Conservation (phyloP, 2,888 invertebrate genomes). For the Sphecodes monilicornis region DNA sequence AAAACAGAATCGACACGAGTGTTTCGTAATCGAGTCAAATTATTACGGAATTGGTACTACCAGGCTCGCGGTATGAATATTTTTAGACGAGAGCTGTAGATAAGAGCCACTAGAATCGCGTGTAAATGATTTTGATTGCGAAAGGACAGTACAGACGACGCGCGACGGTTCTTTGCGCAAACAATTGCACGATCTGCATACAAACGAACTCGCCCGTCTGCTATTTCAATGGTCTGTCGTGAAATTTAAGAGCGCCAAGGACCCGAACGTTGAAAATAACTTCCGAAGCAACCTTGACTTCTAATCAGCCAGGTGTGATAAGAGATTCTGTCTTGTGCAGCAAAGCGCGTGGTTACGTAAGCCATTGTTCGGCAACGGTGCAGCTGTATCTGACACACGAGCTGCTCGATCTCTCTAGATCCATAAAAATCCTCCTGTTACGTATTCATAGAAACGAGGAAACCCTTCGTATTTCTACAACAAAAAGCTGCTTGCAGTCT, state of each 20-base stretch:
- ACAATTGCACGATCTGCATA: slow-evolving; percentile 10
- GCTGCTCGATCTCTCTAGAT: neutral
- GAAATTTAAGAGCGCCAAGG: neutral
- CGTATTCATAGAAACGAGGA: neutral
- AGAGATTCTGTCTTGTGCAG: slow-evolving; percentile 11
- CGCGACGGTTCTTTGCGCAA: neutral
- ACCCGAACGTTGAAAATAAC: slow-evolving; percentile 4
- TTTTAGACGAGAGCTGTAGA: neutral
- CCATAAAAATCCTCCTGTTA: neutral
- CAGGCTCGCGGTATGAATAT: neutral
- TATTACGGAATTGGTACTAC: neutral
- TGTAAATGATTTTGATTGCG: neutral
- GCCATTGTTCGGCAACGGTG: neutral
- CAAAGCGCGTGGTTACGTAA: neutral
- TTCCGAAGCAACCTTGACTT: slow-evolving; percentile 14
- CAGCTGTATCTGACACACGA: neutral
- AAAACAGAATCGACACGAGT: neutral
- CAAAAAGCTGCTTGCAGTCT: neutral
- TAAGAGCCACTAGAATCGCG: slow-evolving; percentile 14
- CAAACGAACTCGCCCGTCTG: neutral
- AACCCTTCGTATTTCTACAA: neutral
- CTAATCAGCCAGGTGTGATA: slow-evolving; percentile 25
- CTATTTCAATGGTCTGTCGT: neutral
- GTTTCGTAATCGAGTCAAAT: neutral
- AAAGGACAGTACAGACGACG: neutral